phyloP scores from a whole-genome alignment of 2,113 vertebrate species.

The Geococcyx californianus region DNA sequence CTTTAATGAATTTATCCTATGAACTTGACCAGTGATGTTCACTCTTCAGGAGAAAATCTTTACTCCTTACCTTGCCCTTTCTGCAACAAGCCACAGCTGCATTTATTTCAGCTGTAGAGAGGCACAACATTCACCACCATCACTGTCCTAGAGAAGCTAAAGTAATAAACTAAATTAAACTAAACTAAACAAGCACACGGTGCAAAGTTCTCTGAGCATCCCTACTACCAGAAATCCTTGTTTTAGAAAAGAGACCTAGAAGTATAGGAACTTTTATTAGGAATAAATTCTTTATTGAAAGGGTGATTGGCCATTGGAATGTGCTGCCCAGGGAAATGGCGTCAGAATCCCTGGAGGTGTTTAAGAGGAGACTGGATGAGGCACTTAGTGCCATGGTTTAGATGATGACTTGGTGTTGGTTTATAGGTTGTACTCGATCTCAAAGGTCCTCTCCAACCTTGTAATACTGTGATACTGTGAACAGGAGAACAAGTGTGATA shows the following conservation, averaged over 20 bases:
- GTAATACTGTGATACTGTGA: no score
- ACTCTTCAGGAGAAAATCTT: neutral
- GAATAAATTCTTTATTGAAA: no score
- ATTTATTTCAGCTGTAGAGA: neutral
- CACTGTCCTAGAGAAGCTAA: neutral
- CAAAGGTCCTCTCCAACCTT: no score
- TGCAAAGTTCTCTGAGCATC: neutral
- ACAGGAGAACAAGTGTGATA: neutral
- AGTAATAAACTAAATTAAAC: neutral
- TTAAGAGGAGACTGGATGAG: no score
- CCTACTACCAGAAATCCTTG: neutral
- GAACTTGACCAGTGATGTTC: neutral
- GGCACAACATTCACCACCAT: neutral
- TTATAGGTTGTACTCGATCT: no score
- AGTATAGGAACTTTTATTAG: no score
- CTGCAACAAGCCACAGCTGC: rapidly evolving
- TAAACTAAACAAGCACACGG: neutral
- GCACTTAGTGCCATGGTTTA: no score
- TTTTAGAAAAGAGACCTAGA: neutral
- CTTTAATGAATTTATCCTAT: neutral
- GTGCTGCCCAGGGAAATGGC: no score
- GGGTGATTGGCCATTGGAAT: no score
- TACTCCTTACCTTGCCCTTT: neutral
- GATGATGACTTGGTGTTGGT: no score
- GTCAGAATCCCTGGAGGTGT: no score